phyloP scores from a whole-genome alignment of 2,113 vertebrate genomes.

The Grantiella picta region DNA sequence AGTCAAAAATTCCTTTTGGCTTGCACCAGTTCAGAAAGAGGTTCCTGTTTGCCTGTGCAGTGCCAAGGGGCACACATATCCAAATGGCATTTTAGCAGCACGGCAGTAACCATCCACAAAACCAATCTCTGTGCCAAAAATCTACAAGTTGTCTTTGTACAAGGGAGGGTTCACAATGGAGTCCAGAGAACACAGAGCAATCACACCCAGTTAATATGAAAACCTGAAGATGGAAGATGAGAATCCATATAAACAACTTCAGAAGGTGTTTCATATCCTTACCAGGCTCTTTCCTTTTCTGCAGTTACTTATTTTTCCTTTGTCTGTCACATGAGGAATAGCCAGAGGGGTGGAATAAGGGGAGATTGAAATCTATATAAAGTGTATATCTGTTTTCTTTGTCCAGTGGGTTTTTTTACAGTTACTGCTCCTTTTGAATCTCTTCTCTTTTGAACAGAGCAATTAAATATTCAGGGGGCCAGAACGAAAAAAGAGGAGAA shows the following conservation, averaged over 20 bases:
- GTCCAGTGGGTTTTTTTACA: not conserved
- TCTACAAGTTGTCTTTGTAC: not conserved
- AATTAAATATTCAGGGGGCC: not conserved
- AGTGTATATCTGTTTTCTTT: not conserved
- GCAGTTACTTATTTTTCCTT: not conserved
- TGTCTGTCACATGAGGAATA: not conserved
- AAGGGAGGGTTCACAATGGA: not conserved
- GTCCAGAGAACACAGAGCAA: not conserved
- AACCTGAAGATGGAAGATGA: not conserved
- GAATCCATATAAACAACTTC: not conserved
- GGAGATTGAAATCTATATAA: not conserved
- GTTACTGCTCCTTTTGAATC: not conserved
- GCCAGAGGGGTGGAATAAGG: not conserved
- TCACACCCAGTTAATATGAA: not conserved
- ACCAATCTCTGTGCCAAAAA: not conserved
- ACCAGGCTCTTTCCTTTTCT: not conserved
- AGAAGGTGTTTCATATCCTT: not conserved
- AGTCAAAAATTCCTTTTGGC: not conserved
- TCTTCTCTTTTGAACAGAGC: not conserved
- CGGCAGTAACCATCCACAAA: not conserved
- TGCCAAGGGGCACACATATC: fast-evolving
- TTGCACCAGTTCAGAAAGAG: not conserved
- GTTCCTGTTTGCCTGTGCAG: not conserved
- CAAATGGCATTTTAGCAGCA: not conserved
- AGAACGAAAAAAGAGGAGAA: not conserved